Base-by-base conservation (phyloP, 2,888 invertebrate species). In the Hermaeophaga mercurialis region DNA sequence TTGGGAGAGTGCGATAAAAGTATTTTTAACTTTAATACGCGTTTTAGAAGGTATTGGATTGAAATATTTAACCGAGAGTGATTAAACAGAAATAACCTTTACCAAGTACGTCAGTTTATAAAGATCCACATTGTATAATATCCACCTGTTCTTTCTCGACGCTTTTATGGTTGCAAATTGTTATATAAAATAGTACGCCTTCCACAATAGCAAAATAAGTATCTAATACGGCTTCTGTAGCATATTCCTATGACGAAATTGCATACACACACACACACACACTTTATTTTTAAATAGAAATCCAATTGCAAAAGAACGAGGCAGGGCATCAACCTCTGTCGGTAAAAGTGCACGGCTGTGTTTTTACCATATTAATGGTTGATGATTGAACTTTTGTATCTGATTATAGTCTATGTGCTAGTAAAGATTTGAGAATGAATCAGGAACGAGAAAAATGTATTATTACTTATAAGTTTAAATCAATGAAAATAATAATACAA, bases 261-360 rank as follows among this genome's bases (percentile, higher is more conserved):
- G 43, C 56, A 38, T 58, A 28, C 6, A 28, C n/a, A 28, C 56
- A 38, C 56, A 28, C 6, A 28, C n/a, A 28, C 3, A 31, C 28
- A 49, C 61, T 63, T 65, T 65, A 70, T 72, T 73, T 73, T 72
- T 70, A 72, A 73, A 71, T 72, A 73, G 72, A 73, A 73, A 73
- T 71, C 71, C 67, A 71, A 65, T 73, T 72, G 70, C 71, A 70
- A 73, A 70, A 73, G 64, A 60, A 50, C 54, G 55, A 31, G 31
- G 31, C 11, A 57, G 73, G 66, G 58, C 73, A 58, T 69, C 69
- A 68, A 72, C 73, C 71, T 73, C 61, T 54, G 26, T 33, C 12
- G 58, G 59, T 59, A 56, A 58, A 58, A 58, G 58, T 50, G 58
- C 50, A 47, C 46, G 45, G 26, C 39, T 9, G 19, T 31, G 11